These are phyloP conservation scores for Himantopus leucocephalus DNA, from an alignment of 2,113 vertebrate species.

Conservation along the genomic window DNA sequence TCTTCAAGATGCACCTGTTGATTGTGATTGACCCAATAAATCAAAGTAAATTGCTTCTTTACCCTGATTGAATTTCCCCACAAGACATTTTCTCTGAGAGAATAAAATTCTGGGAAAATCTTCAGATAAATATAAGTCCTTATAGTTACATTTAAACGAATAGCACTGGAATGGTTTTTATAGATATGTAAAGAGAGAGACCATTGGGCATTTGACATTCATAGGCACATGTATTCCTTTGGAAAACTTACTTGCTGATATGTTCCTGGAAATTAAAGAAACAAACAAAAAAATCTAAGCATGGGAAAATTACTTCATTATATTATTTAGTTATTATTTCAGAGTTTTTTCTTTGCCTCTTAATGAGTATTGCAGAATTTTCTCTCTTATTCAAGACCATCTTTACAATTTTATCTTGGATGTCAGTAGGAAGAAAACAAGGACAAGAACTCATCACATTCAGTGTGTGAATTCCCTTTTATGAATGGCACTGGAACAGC, in stretches of 20 bases:
- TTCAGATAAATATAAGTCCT: neutral
- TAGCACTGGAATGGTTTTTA: neutral
- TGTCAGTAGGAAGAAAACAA: neutral
- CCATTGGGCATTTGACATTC: neutral
- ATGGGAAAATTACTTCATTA: neutral
- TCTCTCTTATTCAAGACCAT: neutral
- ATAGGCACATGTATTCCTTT: fast-evolving
- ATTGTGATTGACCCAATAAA: neutral
- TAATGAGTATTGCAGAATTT: neutral
- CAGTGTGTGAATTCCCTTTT: neutral
- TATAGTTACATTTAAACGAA: neutral
- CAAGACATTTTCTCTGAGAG: neutral
- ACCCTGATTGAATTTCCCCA: neutral
- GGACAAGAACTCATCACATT: neutral
- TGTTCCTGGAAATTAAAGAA: neutral
- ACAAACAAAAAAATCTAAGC: neutral
- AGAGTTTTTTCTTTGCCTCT: neutral
- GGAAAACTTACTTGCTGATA: neutral
- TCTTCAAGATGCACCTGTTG: neutral
- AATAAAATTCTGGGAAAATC: neutral
- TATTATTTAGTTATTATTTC: neutral
- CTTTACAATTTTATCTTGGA: neutral
- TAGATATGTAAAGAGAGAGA: too few species aligned
- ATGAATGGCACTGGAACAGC: neutral
- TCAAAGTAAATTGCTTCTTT: neutral